Evolutionary conservation across 2,888 invertebrate species (phyloP), one percentile per base, ranked within the genome.

Genomic region (Eristalis intricaria): DNA sequence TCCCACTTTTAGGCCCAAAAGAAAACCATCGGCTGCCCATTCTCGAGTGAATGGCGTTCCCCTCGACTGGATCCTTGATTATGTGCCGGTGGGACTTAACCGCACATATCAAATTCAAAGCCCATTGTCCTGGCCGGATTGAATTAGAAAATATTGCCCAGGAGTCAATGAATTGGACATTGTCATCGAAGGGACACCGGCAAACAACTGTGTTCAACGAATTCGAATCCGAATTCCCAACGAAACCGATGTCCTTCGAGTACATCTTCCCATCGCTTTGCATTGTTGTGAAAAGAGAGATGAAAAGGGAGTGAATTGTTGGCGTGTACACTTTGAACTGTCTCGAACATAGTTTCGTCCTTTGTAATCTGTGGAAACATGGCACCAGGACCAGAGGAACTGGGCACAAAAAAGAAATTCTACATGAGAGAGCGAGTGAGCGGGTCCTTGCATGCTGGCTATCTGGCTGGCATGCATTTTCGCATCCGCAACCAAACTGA

Each of bases 341-440:
- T 87, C 87, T 87, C 83, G 79, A 87, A 84, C 87, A 87, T 87
- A 87, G 84, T 87, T 87, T 87, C 76, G 87, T 87, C 87, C 87
- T 87, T 87, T 87, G 87, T 87, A 83, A 79, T 87, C 66, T 86
- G 66, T 86, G 78, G 82, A 83, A 83, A 79, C 83, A 79, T 74
- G 82, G 69, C 35, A 15, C 38, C 38, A 35, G 32, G 32, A 35
- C 43, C 13, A 2, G 3, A 60, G 50, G 50, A 50, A 50, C 50
- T 38, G 22, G 64, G 22, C 43, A 69, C 43, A 63, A 65, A 68
- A 66, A 66, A 29, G 7, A 19, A 19, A 8, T 50, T 7, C n/a
- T 50, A 50, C 43, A 50, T 29, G 50, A 38, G 74, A 68, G 56
- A 78, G 60, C 60, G 50, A 38, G n/a, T n/a, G 80, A 74, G 56